Percentiles rank a stretch among this genome's conserved stretches.
Evolutionary conservation across 1,140 invertebrate species (phyloP).

Genomic region (Macrosteles quadrilineatus): DNA sequence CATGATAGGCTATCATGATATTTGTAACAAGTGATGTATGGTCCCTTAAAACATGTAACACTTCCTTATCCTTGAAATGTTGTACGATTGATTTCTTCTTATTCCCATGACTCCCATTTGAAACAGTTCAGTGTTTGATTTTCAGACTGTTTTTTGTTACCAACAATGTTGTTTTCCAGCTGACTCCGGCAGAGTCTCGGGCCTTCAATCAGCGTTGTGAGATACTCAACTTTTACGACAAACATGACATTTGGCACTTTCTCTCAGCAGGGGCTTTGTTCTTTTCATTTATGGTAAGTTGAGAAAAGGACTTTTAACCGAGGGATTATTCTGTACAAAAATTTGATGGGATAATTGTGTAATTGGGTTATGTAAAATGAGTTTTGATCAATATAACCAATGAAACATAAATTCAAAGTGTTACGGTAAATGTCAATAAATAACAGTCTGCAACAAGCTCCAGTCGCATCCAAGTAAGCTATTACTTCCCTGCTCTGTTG

Average conservation of each 20-base stretch:
- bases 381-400: not conserved
- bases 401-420: not conserved
- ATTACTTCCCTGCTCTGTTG: too few species aligned
- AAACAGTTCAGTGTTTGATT: too few species aligned
- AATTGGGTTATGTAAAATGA: not conserved
- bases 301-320: too few species aligned
- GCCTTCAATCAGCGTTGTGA: constrained; percentile 73
- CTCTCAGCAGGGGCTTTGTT: constrained; percentile 84
- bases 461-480: not conserved
- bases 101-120: too few species aligned
- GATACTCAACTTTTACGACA: constrained; percentile 79
- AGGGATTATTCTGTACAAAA: too few species aligned
- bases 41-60: too few species aligned
- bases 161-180: constrained; percentile 51
- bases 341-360: not conserved
- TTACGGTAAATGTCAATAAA: not conserved
- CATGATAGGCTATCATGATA: too few species aligned
- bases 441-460: not conserved
- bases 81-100: too few species aligned
- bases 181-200: constrained; percentile 77
- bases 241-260: constrained; percentile 90
- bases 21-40: too few species aligned
- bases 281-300: constrained; percentile 77
- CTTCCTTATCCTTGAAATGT: too few species aligned
- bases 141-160: too few species aligned